Evolutionary conservation across 2,797 vertebrate genomes (phyloP).

Genomic region (Oreochromis grahami): DNA sequence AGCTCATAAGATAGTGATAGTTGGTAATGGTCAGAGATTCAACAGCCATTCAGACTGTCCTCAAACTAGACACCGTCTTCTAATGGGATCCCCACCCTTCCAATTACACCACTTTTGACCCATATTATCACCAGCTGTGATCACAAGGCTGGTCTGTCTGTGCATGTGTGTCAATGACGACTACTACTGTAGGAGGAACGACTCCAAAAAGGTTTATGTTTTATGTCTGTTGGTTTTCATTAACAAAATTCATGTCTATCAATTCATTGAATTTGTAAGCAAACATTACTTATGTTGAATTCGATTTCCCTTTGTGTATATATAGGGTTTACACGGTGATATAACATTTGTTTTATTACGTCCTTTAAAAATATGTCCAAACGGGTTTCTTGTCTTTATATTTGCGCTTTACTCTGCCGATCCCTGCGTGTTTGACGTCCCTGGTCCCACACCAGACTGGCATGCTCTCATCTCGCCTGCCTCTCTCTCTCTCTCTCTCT

Average conservation of each 20-base stretch:
- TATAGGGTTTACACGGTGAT: rapidly evolving
- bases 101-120: too few species aligned
- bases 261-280: neutral
- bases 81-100: neutral
- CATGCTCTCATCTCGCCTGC: neutral
- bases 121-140: too few species aligned
- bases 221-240: neutral
- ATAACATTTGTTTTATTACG: neutral
- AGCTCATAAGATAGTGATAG: neutral
- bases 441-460: neutral
- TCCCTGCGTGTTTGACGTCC: neutral
- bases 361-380: neutral
- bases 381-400: neutral
- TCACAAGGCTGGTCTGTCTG: neutral
- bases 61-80: neutral
- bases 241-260: neutral
- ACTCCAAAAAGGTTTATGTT: neutral
- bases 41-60: neutral
- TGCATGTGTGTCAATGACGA: neutral
- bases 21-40: neutral
- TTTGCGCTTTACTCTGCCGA: neutral
- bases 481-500: neutral
- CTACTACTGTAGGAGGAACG: neutral
- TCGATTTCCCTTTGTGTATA: neutral
- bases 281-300: neutral